These are phyloP conservation scores for Eupelmus urozonus DNA, from an alignment of 2,888 invertebrate genomes.

Conservation along the genomic window DNA sequence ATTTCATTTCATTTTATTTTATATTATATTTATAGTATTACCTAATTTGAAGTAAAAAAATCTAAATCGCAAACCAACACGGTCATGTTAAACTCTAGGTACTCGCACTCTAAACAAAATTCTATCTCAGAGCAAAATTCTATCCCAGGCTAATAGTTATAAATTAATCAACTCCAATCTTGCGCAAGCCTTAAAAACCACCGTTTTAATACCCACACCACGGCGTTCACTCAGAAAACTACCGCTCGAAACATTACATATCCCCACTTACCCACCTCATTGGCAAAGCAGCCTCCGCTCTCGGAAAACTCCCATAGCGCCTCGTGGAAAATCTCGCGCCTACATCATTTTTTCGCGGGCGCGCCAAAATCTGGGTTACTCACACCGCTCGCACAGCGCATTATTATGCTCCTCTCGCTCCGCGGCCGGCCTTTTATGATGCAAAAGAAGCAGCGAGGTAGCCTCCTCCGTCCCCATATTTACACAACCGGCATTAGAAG, in stretches of 20 bases:
- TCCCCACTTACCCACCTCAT: not conserved
- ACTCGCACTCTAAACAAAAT: too few relatives aligned
- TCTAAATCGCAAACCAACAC: too few relatives aligned
- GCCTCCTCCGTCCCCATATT: too few relatives aligned
- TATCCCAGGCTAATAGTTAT: conserved; percentile 3
- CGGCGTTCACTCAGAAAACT: too few relatives aligned
- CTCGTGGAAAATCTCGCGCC: conserved; percentile 15
- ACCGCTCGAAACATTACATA: not conserved
- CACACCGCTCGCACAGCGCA: not conserved
- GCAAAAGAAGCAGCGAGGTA: conserved; percentile 9
- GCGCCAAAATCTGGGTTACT: conserved; percentile 22
- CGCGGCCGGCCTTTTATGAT: conserved; percentile 25
- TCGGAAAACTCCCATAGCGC: not conserved
- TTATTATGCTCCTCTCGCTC: too few relatives aligned
- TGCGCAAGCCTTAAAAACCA: not conserved
- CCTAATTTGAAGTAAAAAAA: too few relatives aligned
- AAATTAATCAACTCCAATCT: conserved; percentile 3
- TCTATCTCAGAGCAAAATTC: too few relatives aligned
- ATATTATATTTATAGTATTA: too few relatives aligned
- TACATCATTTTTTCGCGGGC: not conserved
- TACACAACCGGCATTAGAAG: too few relatives aligned
- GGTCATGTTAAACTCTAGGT: too few relatives aligned
- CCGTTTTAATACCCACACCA: conserved; percentile 42
- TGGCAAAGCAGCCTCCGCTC: too few relatives aligned
- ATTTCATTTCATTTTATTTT: too few relatives aligned